phyloP scores from a whole-genome alignment of 2,888 invertebrate species.

The Pyrocoelia pectoralis region DNA sequence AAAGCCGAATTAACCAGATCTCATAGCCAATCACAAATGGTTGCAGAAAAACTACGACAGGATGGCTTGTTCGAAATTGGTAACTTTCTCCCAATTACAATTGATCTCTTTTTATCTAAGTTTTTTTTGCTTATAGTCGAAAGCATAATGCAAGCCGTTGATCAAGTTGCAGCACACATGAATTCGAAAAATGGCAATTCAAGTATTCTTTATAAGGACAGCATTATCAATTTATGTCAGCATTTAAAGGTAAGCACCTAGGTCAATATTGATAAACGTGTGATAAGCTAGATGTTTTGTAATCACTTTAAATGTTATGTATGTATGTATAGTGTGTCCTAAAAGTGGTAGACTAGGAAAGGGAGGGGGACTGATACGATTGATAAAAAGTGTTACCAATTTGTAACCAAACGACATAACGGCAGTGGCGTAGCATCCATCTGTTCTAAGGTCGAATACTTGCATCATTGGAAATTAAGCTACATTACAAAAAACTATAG shows the following conservation, averaged over 20 bases:
- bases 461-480: no score
- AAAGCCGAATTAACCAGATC: constrained; percentile 58
- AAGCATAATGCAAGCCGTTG: constrained; percentile 82
- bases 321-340: no score
- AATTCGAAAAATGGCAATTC: constrained; percentile 77
- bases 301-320: no score
- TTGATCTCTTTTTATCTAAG: no score
- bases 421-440: no score
- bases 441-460: no score
- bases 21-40: constrained; percentile 57
- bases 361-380: no score
- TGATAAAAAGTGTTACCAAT: no score
- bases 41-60: constrained; percentile 58
- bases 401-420: no score
- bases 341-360: no score
- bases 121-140: constrained; percentile 82
- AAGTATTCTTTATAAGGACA: constrained; percentile 69
- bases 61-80: constrained; percentile 59
- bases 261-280: neutral
- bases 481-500: no score
- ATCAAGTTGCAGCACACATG: constrained; percentile 80
- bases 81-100: constrained; percentile 43
- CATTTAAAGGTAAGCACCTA: constrained; percentile 71
- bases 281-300: no score
- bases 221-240: constrained; percentile 79